Conservation (phyloP, 1,140 invertebrate species). For the Drosophila novamexicana region DNA sequence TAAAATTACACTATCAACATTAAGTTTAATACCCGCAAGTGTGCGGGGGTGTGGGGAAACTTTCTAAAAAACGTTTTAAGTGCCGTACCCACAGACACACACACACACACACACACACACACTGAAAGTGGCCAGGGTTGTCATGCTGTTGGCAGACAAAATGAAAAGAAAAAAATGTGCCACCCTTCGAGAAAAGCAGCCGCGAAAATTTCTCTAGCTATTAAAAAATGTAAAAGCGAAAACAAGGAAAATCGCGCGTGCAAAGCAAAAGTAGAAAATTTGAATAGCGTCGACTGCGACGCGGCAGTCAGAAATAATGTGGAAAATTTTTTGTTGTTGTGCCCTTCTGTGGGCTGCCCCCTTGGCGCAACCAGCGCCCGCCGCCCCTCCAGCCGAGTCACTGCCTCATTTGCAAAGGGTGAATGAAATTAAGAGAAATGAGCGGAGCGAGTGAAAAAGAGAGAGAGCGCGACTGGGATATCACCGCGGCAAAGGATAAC, state of each 20-base stretch:
- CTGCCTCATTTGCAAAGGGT: slow-evolving; percentile 77
- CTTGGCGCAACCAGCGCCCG: background rate
- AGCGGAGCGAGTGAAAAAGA: slow-evolving; percentile 16
- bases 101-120: slow-evolving; percentile 19
- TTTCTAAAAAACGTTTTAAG: slow-evolving; percentile 70
- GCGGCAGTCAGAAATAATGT: slow-evolving; percentile 59
- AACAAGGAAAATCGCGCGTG: slow-evolving; percentile 82
- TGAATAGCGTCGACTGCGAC: slow-evolving; percentile 64
- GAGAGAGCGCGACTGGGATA: slow-evolving; percentile 2
- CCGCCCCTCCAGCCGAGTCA: background rate
- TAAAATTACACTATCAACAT: slow-evolving; percentile 82
- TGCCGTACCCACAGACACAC: slow-evolving; percentile 47
- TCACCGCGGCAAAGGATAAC: slow-evolving; percentile 53
- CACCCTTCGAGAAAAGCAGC: slow-evolving; percentile 56
- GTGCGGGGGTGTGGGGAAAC: slow-evolving; percentile 35
- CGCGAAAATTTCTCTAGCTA: slow-evolving; percentile 74
- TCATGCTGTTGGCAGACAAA: slow-evolving; percentile 33
- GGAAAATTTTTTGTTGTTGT: slow-evolving; percentile 58
- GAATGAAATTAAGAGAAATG: slow-evolving; percentile 74
- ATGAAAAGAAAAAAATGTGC: slow-evolving; percentile 64
- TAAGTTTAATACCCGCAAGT: slow-evolving; percentile 82
- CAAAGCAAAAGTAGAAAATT: slow-evolving; percentile 80
- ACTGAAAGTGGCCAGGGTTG: slow-evolving; percentile 66
- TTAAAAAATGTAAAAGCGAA: slow-evolving; percentile 83
- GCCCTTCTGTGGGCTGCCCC: slow-evolving; percentile 48